phyloP scores from a whole-genome alignment of 2,888 invertebrate species.

The Drosophila peninsularis region DNA sequence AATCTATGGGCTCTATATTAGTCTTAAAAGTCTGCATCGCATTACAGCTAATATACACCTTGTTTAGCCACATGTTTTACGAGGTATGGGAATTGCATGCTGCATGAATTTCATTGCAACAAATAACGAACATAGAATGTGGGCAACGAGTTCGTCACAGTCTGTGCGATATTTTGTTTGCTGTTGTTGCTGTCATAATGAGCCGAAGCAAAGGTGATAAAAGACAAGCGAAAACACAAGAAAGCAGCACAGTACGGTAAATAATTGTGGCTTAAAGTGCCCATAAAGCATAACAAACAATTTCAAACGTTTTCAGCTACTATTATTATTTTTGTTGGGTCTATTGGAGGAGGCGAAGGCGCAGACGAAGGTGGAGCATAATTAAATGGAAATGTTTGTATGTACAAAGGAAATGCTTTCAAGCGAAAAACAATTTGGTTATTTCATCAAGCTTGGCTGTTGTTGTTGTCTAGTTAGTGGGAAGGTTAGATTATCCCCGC shows the following conservation, averaged over 20 bases:
- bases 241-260: slow-evolving; percentile 38
- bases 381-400: slow-evolving; percentile 62
- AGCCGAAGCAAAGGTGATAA: slow-evolving; percentile 29
- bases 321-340: slow-evolving; percentile 25
- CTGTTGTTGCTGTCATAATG: slow-evolving; percentile 19
- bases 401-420: slow-evolving; percentile 47
- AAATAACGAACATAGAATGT: slow-evolving; percentile 22
- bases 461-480: slow-evolving; percentile 58
- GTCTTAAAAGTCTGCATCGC: not conserved
- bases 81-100: slow-evolving; percentile 60
- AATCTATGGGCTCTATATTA: no score
- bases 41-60: slow-evolving; percentile 12
- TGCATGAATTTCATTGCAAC: slow-evolving; percentile 49
- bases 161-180: slow-evolving; percentile 28
- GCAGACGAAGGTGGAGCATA: slow-evolving; percentile 7
- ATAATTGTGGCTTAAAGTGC: slow-evolving; percentile 32
- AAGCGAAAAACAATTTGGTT: slow-evolving; percentile 61
- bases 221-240: slow-evolving; percentile 1
- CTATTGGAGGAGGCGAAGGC: slow-evolving; percentile 4
- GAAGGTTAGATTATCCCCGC: slow-evolving; percentile 76
- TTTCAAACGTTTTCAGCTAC: slow-evolving; percentile 33
- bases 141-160: slow-evolving; percentile 34
- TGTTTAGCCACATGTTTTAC: not conserved
- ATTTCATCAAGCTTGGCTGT: slow-evolving; percentile 36
- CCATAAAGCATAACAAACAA: slow-evolving; percentile 52